Base-by-base conservation (phyloP, 1,140 invertebrate genomes). In the Sarcophaga peregrina region DNA sequence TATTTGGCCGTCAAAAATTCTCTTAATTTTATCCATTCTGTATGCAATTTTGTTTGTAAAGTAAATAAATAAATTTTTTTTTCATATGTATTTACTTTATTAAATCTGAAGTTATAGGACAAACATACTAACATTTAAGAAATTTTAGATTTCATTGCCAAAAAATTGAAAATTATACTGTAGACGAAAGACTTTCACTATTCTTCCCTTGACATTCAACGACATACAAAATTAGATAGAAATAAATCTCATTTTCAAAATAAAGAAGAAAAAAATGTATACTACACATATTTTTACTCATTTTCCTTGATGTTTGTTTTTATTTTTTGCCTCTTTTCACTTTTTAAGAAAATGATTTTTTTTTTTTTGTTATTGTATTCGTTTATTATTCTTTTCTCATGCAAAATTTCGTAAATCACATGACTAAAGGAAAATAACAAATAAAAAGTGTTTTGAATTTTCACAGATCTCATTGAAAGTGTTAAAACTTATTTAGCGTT, bases 391-490 rank as follows among this genome's bases (percentile, higher is more conserved):
- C 6, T 58, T 58, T n/a, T 37, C 25, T 37, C n/a, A 58, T 58
- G 54, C 54, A 58, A 6, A 58, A 58, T 58, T 58, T 58, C n/a
- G 54, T 58, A 58, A 58, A 58, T 58, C 54, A 58, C 54, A 58
- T 58, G 54, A 58, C 54, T 58, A 58, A 58, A 58, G 7, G 15
- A 58, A 13, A n/a, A 58, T 58, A 58, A 58, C 54, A 58, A 58
- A 58, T 58, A n/a, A 58, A 13, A 58, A 58, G n/a, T 58, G n/a
- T 58, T 58, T 58, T 58, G 54, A 58, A 58, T 58, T 58, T 58
- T 58, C 54, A 58, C 13, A 58, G 15, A 58, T 58, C 15, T 58
- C 54, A 58, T 58, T n/a, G 54, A 58, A 58, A 7, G 54, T 58
- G 54, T 13, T 58, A 58, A 58, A 58, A 58, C 7, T 58, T 58